A percentile compares a stretch with the other conserved stretches of the same genome.
These are phyloP conservation scores for Endomychus coccineus DNA, from an alignment of 2,888 invertebrate species.

Conservation along the genomic window DNA sequence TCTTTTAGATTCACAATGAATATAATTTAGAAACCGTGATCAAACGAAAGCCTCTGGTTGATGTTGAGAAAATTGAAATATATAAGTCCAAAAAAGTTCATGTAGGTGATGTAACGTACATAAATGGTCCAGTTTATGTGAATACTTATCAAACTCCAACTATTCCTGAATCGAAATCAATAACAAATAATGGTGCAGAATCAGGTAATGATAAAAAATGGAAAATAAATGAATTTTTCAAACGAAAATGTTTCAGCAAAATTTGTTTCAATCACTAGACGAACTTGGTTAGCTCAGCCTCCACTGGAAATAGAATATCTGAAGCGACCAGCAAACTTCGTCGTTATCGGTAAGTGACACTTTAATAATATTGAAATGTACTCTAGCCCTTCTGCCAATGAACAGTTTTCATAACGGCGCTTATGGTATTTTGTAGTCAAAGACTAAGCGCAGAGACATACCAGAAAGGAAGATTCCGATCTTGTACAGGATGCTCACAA, in stretches of 20 bases:
- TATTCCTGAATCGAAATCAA: conserved; percentile 16
- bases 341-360: conserved; percentile 44
- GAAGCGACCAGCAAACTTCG: conserved; percentile 42
- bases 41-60: no score
- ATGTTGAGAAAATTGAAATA: conserved; percentile 35
- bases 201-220: no score
- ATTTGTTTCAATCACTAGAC: conserved; percentile 32
- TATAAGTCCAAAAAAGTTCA: conserved; percentile 44
- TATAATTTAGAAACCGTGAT: no score
- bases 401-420: no score
- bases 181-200: conserved; percentile 10
- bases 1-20: no score
- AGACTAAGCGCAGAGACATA: no score
- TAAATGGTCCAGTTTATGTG: conserved; percentile 45
- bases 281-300: conserved; percentile 46
- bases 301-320: conserved; percentile 39
- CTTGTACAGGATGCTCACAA: no score
- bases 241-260: conserved; percentile 8
- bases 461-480: no score
- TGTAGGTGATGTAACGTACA: conserved; percentile 46
- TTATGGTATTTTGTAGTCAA: no score
- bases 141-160: conserved; percentile 22
- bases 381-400: no score
- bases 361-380: no score
- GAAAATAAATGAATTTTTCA: no score